These are phyloP conservation scores for Dysmachus trigonus DNA, from an alignment of 2,888 invertebrate genomes.

Conservation along the genomic window DNA sequence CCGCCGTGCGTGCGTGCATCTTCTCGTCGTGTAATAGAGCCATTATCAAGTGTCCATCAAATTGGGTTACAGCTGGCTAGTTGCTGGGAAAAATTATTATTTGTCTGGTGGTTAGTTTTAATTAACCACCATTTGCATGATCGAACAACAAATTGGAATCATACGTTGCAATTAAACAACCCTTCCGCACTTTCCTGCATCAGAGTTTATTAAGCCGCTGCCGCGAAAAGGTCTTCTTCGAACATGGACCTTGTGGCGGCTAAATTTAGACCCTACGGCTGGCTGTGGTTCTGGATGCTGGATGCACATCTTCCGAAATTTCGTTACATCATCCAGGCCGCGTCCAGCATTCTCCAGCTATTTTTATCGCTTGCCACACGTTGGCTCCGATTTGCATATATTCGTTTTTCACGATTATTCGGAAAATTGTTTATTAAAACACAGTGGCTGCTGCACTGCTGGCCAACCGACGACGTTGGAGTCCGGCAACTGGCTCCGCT, in stretches of 20 bases:
- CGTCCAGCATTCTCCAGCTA: constrained; percentile 18
- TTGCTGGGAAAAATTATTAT: neutral
- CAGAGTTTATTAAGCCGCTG: neutral
- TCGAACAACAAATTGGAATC: neutral
- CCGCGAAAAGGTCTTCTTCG: neutral
- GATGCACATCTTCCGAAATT: neutral
- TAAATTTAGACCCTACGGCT: neutral
- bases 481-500: neutral
- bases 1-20: neutral
- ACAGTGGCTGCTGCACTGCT: no score
- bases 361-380: constrained; percentile 10
- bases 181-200: neutral
- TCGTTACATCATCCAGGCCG: constrained; percentile 1
- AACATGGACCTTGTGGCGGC: neutral
- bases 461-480: neutral
- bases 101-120: neutral
- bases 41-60: constrained; percentile 9
- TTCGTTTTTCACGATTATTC: neutral
- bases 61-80: neutral
- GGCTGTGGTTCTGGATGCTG: neutral
- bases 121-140: neutral
- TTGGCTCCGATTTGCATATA: constrained; percentile 20
- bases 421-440: constrained; percentile 14
- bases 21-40: neutral
- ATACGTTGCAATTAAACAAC: neutral